Base-by-base conservation (phyloP, 1,140 invertebrate species). In the Aphelenchoides besseyi region DNA sequence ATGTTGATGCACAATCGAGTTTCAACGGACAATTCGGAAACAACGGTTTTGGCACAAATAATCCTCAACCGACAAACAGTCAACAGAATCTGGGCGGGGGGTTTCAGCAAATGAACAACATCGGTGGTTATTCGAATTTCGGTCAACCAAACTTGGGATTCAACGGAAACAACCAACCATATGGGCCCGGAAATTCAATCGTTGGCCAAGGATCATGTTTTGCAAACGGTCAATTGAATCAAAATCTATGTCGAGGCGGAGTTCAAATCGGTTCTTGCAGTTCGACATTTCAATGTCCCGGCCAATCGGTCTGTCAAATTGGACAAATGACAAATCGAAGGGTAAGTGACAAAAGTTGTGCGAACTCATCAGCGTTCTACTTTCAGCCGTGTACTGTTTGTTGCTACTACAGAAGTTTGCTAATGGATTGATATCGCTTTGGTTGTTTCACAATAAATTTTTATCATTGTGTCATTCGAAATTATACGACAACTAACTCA, bases 191-290 rank as follows among this genome's bases (percentile, higher is more conserved):
- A 48, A 48, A 48, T 48, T 48, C 41, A 23, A 23, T n/a, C 12
- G 41, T 12, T 23, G 41, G 12, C 41, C 23, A 12, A 12, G 41
- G 41, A 16, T 23, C 41, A 12, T 48, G 41, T 23, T 48, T 12
- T 23, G 12, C 5, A 8, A 53, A 35, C 23, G 36, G 8, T 29
- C 5, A 9, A 53, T 23, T 23, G 26, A 59, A 59, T 23, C 5
- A 5, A 8, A 59, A 59, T 59, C 23, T 59, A 33, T 59, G 55
- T 33, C 55, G 55, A 5, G 55, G 55, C 5, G 55, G 80, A 59
- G 79, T 82, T 35, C 80, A 82, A 66, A 82, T 82, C 68, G 80
- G 80, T 28, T 71, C 76, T 16, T 82, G 80, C 73, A 82, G 79
- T 63, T 67, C 71, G 32, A 82, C 80, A 59, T 80, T 75, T 59